Percentiles rank a stretch among this genome's conserved stretches.
Conservation (phyloP, 2,113 vertebrate species). For the Perca schrenkii region DNA sequence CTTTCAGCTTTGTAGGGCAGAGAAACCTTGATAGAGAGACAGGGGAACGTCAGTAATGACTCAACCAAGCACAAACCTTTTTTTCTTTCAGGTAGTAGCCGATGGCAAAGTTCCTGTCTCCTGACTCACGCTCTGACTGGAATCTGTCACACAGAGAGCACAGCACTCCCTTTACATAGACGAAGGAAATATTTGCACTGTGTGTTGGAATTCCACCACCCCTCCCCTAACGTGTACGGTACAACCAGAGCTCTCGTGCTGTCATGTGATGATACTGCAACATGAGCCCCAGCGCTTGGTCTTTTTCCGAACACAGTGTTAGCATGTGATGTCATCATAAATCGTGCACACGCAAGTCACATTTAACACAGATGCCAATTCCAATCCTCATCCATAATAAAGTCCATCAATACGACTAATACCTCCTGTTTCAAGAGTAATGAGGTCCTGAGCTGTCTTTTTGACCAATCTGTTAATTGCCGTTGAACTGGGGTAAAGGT, state of each 20-base stretch:
- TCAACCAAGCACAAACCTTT: conserved; percentile 86
- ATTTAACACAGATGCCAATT: not conserved
- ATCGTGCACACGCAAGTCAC: conserved; percentile 16
- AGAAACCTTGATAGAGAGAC: not conserved
- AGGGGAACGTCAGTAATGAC: not conserved
- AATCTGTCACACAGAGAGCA: conserved; percentile 86
- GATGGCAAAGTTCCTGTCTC: conserved; percentile 98
- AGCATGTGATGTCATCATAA: conserved; percentile 11
- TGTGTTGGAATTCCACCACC: conserved; percentile 23
- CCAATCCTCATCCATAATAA: not conserved
- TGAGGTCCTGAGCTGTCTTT: not conserved
- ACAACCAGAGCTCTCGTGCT: conserved; percentile 1
- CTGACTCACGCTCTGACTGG: conserved; percentile 97
- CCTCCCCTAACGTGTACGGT: conserved; percentile 20
- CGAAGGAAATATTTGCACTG: conserved; percentile 23
- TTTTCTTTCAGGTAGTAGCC: conserved; percentile 99
- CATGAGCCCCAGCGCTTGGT: not conserved
- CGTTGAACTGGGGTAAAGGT: not conserved
- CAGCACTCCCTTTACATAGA: conserved; percentile 25
- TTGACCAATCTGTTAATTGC: not conserved
- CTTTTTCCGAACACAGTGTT: conserved; percentile 19
- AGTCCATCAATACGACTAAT: not conserved
- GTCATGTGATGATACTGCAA: conserved; percentile 47
- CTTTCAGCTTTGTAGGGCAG: not conserved
- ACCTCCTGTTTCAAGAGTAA: not conserved